These are phyloP conservation scores for Lepisosteus oculatus DNA, from an alignment of 2,113 vertebrate genomes.

Conservation along the genomic window DNA sequence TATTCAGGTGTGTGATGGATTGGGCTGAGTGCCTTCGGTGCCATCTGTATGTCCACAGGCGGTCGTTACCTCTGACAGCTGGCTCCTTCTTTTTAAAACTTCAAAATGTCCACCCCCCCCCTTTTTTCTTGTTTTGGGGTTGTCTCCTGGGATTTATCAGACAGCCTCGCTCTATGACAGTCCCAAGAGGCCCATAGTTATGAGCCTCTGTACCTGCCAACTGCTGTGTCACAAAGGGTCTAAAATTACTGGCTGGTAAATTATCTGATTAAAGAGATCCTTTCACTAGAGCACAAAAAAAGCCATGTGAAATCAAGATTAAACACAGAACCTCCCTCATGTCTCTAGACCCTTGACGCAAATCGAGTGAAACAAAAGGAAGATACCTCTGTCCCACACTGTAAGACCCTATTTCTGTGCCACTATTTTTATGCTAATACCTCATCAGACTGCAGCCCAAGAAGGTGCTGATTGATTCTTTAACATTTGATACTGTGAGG, in stretches of 20 bases:
- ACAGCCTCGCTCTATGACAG: slow-evolving; percentile 62
- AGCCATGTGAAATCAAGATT: slow-evolving; percentile 12
- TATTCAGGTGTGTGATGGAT: slow-evolving; percentile 39
- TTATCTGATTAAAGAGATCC: slow-evolving; percentile 79
- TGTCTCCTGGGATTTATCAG: slow-evolving; percentile 56
- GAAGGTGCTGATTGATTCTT: slow-evolving; percentile 14
- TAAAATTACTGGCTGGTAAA: slow-evolving; percentile 69
- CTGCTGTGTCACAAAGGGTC: slow-evolving; percentile 80
- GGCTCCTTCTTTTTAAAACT: slow-evolving; percentile 50
- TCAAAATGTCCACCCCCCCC: slow-evolving; percentile 35
- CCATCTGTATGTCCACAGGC: slow-evolving; percentile 57
- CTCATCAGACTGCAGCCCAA: not conserved
- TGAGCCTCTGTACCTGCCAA: slow-evolving; percentile 80
- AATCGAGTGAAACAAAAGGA: slow-evolving; percentile 16
- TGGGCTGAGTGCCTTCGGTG: slow-evolving; percentile 44
- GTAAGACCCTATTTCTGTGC: slow-evolving; percentile 3
- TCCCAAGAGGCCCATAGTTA: slow-evolving; percentile 65
- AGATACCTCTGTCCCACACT: not conserved
- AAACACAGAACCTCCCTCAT: slow-evolving; percentile 14
- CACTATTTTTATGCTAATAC: slow-evolving; percentile 2
- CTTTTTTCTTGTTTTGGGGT: slow-evolving; percentile 29
- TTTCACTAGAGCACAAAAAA: slow-evolving; percentile 56
- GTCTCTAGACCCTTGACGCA: slow-evolving; percentile 11
- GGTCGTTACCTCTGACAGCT: slow-evolving; percentile 62
- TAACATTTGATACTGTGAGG: slow-evolving; percentile 12